Conservation (phyloP, 2,797 vertebrate species). For the Valencia hispanica region DNA sequence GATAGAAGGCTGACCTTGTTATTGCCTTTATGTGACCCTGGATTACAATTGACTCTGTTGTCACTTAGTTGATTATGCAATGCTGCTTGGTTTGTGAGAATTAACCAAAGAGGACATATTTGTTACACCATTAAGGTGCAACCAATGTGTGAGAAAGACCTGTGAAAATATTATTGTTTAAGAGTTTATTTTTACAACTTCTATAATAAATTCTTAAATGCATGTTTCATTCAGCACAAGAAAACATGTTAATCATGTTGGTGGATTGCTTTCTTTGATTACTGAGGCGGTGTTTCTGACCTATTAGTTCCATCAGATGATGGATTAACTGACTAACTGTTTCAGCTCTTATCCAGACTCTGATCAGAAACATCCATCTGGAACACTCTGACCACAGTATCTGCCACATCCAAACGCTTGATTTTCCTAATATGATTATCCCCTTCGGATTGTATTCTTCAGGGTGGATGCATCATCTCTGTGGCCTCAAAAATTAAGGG, state of each 20-base stretch:
- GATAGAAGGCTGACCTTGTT: no score
- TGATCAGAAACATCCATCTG: conserved; percentile 9
- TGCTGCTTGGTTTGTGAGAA: background rate
- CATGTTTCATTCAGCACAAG: conserved; percentile 11
- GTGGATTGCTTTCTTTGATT: conserved; percentile 15
- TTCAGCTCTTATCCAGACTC: conserved; percentile 35
- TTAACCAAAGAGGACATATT: background rate
- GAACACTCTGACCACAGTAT: conserved; percentile 23
- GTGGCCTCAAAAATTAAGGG: conserved; percentile 46
- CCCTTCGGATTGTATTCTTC: conserved; percentile 31
- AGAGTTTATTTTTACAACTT: conserved; percentile 2
- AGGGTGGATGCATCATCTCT: conserved; percentile 43
- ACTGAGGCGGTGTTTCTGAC: conserved; percentile 2
- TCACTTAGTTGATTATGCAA: background rate
- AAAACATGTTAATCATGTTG: background rate
- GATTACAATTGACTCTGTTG: background rate
- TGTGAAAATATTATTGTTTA: background rate
- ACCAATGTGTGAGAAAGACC: background rate
- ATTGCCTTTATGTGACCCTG: no score
- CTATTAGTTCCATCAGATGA: conserved; percentile 36
- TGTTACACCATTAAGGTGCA: background rate
- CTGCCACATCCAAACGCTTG: conserved; percentile 45
- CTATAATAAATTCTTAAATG: background rate
- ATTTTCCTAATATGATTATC: conserved; percentile 55
- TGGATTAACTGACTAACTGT: conserved; percentile 36